Conservation (phyloP, 2,797 vertebrate species). For the Carapus acus region DNA sequence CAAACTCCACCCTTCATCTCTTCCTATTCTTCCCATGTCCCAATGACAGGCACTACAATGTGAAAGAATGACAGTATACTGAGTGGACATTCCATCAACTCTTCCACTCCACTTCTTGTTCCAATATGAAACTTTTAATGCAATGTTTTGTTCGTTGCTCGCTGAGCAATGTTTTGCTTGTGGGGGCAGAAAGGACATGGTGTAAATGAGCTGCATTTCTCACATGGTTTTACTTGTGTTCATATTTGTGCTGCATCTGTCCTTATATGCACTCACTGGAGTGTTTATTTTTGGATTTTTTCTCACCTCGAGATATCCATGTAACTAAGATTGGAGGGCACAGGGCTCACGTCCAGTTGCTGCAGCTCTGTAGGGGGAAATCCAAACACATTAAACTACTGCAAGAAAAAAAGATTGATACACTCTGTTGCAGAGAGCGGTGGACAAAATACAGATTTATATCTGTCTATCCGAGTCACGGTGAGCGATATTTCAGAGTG, state of each 20-base stretch:
- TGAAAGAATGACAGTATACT: conserved; percentile 6
- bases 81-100: conserved; percentile 4
- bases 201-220: conserved; percentile 11
- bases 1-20: neutral
- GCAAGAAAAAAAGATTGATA: conserved; percentile 43
- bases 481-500: conserved; percentile 19
- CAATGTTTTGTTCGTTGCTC: neutral
- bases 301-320: conserved; percentile 96
- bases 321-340: conserved; percentile 83
- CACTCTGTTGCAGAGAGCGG: conserved; percentile 36
- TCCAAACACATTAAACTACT: conserved; percentile 56
- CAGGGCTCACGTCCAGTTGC: conserved; percentile 85
- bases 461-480: neutral
- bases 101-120: neutral
- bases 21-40: neutral
- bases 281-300: conserved; percentile 10
- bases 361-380: conserved; percentile 77
- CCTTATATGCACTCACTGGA: neutral
- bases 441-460: conserved; percentile 26
- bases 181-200: neutral
- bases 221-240: conserved; percentile 1
- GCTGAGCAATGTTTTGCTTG: conserved; percentile 2
- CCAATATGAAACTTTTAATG: neutral
- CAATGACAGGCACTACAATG: conserved; percentile 1
- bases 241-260: conserved; percentile 8